phyloP scores from a whole-genome alignment of 2,888 invertebrate species.

The Caenorhabditis sinica region DNA sequence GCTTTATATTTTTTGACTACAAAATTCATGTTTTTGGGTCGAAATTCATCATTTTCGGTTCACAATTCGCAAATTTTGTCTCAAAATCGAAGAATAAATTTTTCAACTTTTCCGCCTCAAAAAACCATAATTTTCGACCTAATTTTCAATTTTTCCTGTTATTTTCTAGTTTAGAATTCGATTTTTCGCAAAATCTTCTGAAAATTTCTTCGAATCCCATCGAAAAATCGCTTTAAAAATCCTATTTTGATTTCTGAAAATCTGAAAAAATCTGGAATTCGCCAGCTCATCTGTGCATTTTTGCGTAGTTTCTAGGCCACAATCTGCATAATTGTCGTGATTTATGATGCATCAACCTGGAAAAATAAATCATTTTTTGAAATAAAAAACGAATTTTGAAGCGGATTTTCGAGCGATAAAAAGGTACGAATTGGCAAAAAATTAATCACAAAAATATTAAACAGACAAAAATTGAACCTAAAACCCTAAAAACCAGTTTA shows the following conservation, averaged over 20 bases:
- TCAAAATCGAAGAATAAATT: background rate
- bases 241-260: background rate
- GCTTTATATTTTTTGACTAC: too few relatives aligned
- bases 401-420: background rate
- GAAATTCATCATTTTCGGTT: background rate
- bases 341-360: background rate
- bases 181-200: background rate
- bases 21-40: too few relatives aligned
- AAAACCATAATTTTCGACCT: background rate
- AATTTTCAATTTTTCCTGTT: background rate
- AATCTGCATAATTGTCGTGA: background rate
- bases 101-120: too few relatives aligned
- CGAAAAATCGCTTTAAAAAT: background rate
- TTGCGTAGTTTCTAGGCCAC: background rate
- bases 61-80: background rate
- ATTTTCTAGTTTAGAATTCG: background rate
- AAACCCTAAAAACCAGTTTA: background rate
- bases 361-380: background rate
- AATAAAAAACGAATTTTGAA: background rate
- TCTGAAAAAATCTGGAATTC: background rate
- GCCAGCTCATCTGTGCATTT: background rate
- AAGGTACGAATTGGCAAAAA: background rate
- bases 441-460: background rate
- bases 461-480: background rate
- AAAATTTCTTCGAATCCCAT: background rate